A percentile compares a stretch with the other conserved stretches of the same genome.
phyloP scores from a whole-genome alignment of 2,113 vertebrate genomes.

The Illadopsis cleaveri region DNA sequence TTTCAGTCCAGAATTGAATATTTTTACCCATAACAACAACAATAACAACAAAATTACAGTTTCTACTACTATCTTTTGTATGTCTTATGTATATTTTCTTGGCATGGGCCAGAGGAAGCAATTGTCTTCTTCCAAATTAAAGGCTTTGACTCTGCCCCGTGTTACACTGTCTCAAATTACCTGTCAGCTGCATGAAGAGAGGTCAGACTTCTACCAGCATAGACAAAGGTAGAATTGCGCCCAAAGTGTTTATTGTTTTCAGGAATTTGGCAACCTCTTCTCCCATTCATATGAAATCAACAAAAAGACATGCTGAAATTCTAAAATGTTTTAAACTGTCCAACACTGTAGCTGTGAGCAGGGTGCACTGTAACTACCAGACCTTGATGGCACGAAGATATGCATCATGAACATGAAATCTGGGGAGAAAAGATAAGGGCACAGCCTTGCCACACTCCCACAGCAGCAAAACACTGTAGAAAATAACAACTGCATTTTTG shows the following conservation, averaged over 20 bases:
- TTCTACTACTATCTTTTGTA: background rate
- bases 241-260: background rate
- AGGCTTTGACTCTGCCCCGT: background rate
- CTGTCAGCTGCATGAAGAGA: background rate
- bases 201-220: fast-evolving
- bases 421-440: slow-evolving; percentile 49
- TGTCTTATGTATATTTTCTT: background rate
- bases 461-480: background rate
- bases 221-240: background rate
- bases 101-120: background rate
- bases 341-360: background rate
- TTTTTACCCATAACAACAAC: background rate
- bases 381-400: slow-evolving; percentile 11
- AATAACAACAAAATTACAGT: background rate
- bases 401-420: slow-evolving; percentile 34
- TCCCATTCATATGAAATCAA: slow-evolving; percentile 6
- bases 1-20: background rate
- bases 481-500: slow-evolving; percentile 7
- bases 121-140: background rate
- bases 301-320: slow-evolving; percentile 26
- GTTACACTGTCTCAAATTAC: background rate
- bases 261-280: background rate
- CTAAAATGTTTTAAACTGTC: background rate
- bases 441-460: background rate
- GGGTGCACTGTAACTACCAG: background rate